Evolutionary conservation across 1,140 invertebrate genomes (phyloP).

Genomic region (Drosophila watanabei): DNA sequence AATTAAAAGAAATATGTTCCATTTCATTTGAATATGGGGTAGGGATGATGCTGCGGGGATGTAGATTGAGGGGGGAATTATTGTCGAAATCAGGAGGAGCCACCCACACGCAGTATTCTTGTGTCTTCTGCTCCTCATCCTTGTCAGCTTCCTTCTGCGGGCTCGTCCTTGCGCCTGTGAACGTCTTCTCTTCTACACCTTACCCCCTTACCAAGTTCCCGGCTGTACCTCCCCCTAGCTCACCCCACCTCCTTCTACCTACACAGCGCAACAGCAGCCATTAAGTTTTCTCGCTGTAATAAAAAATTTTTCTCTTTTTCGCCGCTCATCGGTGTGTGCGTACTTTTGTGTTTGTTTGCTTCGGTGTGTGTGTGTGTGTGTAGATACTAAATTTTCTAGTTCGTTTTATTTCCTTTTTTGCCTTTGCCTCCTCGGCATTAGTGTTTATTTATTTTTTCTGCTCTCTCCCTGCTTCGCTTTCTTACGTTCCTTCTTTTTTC

Average conservation of each 20-base stretch:
- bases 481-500: constrained; percentile 19
- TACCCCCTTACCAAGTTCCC: neutral
- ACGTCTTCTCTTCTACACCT: constrained; percentile 34
- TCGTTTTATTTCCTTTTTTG: constrained; percentile 71
- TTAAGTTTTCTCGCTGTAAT: constrained; percentile 84
- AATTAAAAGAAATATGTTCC: constrained; percentile 68
- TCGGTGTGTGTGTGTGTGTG: constrained; percentile 55
- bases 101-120: constrained; percentile 41
- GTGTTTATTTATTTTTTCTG: constrained; percentile 78
- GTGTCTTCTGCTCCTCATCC: neutral
- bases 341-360: constrained; percentile 26
- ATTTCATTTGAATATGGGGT: constrained; percentile 53
- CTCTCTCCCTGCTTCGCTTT: constrained; percentile 33
- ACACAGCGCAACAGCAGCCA: constrained; percentile 56
- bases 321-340: constrained; percentile 45
- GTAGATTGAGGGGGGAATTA: neutral
- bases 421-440: constrained; percentile 73
- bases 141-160: neutral
- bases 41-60: no score
- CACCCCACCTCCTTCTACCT: neutral
- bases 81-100: constrained; percentile 40
- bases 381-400: constrained; percentile 85
- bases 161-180: constrained; percentile 20
- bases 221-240: neutral
- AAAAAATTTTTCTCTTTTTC: constrained; percentile 76